These are phyloP conservation scores for Heteromyza rotundicornis DNA, from an alignment of 2,888 invertebrate genomes.

Conservation along the genomic window DNA sequence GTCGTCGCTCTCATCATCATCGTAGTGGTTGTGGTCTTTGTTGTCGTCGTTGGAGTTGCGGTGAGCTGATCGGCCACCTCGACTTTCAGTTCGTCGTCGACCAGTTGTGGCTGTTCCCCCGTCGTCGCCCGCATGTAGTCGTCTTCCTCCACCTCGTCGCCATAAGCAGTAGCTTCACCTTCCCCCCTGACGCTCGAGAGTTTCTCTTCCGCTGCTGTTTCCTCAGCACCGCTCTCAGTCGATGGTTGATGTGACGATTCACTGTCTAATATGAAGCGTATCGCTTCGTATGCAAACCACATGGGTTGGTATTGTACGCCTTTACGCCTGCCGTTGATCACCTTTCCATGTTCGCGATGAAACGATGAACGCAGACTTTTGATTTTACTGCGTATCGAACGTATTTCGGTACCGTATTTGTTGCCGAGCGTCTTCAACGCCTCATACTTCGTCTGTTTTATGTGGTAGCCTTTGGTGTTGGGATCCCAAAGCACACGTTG, in stretches of 20 bases:
- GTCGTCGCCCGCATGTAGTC: background rate
- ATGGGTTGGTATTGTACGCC: slow-evolving; percentile 59
- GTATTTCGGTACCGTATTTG: slow-evolving; percentile 59
- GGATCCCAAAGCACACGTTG: slow-evolving; percentile 60
- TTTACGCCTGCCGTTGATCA: slow-evolving; percentile 54
- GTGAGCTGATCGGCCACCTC: slow-evolving; percentile 15
- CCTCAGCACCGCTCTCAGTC: slow-evolving; percentile 9
- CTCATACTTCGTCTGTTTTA: slow-evolving; percentile 59
- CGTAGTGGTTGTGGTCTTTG: slow-evolving; percentile 28
- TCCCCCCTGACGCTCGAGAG: slow-evolving; percentile 7
- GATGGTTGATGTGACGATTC: slow-evolving; percentile 31
- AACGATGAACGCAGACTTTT: slow-evolving; percentile 59
- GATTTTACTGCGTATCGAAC: slow-evolving; percentile 59
- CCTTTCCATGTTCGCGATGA: slow-evolving; percentile 59
- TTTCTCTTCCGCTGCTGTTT: slow-evolving; percentile 19
- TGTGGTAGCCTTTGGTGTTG: slow-evolving; percentile 60
- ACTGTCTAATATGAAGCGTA: slow-evolving; percentile 57
- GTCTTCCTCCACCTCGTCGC: background rate
- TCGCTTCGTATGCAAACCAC: slow-evolving; percentile 62
- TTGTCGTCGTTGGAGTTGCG: slow-evolving; percentile 30
- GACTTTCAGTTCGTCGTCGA: background rate
- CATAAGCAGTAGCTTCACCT: background rate
- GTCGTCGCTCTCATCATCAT: slow-evolving; percentile 25
- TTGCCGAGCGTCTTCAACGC: slow-evolving; percentile 54
- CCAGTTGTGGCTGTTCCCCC: background rate